phyloP scores from a whole-genome alignment of 2,888 invertebrate species.

The Exephanes ischioxanthus region DNA sequence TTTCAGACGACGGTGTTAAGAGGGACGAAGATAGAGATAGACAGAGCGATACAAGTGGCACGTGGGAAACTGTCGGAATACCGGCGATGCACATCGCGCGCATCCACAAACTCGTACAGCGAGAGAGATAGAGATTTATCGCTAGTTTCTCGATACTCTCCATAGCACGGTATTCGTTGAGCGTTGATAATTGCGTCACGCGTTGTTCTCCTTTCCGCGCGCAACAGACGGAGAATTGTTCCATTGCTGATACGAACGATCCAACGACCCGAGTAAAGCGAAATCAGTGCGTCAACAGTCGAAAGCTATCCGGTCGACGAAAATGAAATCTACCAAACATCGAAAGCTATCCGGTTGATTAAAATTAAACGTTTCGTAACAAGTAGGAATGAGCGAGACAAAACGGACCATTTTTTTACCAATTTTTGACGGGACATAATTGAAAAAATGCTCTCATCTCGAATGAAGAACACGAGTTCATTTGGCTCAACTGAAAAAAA shows the following conservation, averaged over 20 bases:
- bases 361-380: no score
- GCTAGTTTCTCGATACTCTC: slow-evolving; percentile 36
- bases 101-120: background rate
- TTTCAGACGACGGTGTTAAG: slow-evolving; percentile 7
- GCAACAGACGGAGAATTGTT: background rate
- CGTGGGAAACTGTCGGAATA: slow-evolving; percentile 63
- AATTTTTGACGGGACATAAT: no score
- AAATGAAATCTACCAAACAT: background rate
- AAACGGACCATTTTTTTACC: no score
- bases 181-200: slow-evolving; percentile 34
- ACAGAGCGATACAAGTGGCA: slow-evolving; percentile 45
- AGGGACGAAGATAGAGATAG: slow-evolving; percentile 3
- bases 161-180: slow-evolving; percentile 12
- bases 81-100: slow-evolving; percentile 32
- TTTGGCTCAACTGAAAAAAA: no score
- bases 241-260: slow-evolving; percentile 15
- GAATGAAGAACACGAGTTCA: no score
- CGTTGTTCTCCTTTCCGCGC: slow-evolving; percentile 26
- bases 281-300: background rate
- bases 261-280: slow-evolving; percentile 18
- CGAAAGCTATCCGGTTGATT: no score
- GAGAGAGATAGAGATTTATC: slow-evolving; percentile 41
- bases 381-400: no score
- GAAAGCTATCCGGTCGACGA: background rate
- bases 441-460: no score